Base-by-base conservation (phyloP, 2,113 vertebrate genomes). In the Helogale parvula region DNA sequence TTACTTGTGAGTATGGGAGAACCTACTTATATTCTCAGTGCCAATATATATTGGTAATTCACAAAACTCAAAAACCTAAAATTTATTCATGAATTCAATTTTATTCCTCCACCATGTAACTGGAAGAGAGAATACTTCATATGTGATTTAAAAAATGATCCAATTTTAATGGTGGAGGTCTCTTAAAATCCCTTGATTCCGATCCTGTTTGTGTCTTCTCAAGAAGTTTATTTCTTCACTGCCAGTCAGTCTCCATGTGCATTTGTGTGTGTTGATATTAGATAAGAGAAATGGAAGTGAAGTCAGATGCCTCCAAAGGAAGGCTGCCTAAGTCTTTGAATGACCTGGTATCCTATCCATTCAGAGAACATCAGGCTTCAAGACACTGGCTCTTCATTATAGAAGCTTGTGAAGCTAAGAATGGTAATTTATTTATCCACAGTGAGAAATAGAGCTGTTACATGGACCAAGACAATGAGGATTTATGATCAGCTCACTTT, bases 1-100 rank as follows among this genome's bases (percentile, higher is more conserved):
- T 85, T 15, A 82, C n/a, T 80, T 72, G 63, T 31, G 71, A 65
- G 3, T 21, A 38, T 69, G n/a, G 86, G 17, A 71, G 72, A 94
- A 79, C 52, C 80, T 89, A 45, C 9, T 50, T 21, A 19, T 45
- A 15, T 25, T 96, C 50, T 96, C 41, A n/a, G 4, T 33, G 35
- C 65, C 35, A 50, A 23, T 71, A 11, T 4, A 8, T 76, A 25
- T 35, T 47, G 31, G 31, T 68, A 89, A 35, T 76, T 90, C 41
- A 88, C 83, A 93, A 47, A 85, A 57, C 71, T 83, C 23, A 71
- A 92, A 92, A 93, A 79, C 79, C 12, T 68, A 68, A 60, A 92
- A 57, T 76, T 85, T 90, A 82, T 89, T 29, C 38, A 63, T 41
- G 19, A 63, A 27, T 38, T 84, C 5, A 16, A 19, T 89, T 95